Conservation (phyloP, 2,113 vertebrate species). For the Ardeotis arabs region DNA sequence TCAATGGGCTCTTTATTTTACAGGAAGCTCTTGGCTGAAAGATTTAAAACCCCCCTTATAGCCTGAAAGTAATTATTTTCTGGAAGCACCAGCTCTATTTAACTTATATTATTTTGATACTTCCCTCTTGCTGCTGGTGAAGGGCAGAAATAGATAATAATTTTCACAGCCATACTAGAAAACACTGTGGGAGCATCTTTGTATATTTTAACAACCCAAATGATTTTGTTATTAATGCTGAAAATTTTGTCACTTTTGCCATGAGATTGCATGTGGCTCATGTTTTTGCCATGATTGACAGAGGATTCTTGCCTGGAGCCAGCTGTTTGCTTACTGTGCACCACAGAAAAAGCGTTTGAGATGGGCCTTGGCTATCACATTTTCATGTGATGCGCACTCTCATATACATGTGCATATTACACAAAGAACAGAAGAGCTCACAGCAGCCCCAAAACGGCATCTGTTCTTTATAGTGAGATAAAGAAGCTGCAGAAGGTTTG, state of each 20-base stretch:
- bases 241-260: constrained; percentile 64
- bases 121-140: constrained; percentile 1
- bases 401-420: constrained; percentile 71
- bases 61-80: background rate
- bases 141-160: constrained; percentile 45
- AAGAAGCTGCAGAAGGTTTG: constrained; percentile 85
- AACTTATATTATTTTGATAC: background rate
- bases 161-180: constrained; percentile 55
- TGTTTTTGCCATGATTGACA: constrained; percentile 67
- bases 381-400: constrained; percentile 65
- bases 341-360: constrained; percentile 32
- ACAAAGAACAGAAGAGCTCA: constrained; percentile 78
- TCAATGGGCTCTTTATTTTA: background rate
- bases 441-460: constrained; percentile 78
- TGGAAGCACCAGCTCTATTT: background rate
- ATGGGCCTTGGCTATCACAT: constrained; percentile 72
- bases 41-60: background rate
- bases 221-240: constrained; percentile 67
- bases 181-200: constrained; percentile 35
- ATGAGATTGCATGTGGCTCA: constrained; percentile 54
- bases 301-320: constrained; percentile 62
- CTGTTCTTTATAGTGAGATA: constrained; percentile 82
- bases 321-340: constrained; percentile 68
- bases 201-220: constrained; percentile 63
- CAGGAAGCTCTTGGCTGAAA: background rate